These are phyloP conservation scores for Eurystomus glaucurus DNA, from an alignment of 2,797 vertebrate species.

Conservation along the genomic window DNA sequence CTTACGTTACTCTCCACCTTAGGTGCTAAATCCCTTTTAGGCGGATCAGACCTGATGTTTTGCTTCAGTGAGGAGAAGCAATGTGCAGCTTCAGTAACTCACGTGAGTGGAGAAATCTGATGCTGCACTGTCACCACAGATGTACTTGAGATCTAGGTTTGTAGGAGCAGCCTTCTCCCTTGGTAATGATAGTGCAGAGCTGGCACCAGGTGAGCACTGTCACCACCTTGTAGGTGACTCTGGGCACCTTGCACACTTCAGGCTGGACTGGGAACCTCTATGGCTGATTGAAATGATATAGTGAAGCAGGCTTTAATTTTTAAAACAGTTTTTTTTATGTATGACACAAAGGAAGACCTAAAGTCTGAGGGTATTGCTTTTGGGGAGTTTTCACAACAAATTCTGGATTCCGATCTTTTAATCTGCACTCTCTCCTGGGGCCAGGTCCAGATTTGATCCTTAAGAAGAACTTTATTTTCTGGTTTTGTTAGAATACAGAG, in stretches of 20 bases:
- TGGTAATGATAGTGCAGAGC: background rate
- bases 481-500: background rate
- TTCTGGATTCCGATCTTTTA: background rate
- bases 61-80: background rate
- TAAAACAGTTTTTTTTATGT: background rate
- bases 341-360: background rate
- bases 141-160: background rate
- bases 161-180: background rate
- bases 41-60: background rate
- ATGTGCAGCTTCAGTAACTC: background rate
- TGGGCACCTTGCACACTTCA: background rate
- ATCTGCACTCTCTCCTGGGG: background rate
- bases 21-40: conserved; percentile 7
- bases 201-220: background rate
- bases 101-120: background rate
- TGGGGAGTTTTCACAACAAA: background rate
- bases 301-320: background rate
- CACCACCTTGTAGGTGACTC: background rate
- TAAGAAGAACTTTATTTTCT: background rate
- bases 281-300: background rate
- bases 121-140: background rate
- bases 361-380: background rate
- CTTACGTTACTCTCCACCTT: background rate
- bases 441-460: background rate
- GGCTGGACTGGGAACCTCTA: background rate